Conservation (phyloP, 2,113 vertebrate genomes). For the Anser brachyrhynchus region DNA sequence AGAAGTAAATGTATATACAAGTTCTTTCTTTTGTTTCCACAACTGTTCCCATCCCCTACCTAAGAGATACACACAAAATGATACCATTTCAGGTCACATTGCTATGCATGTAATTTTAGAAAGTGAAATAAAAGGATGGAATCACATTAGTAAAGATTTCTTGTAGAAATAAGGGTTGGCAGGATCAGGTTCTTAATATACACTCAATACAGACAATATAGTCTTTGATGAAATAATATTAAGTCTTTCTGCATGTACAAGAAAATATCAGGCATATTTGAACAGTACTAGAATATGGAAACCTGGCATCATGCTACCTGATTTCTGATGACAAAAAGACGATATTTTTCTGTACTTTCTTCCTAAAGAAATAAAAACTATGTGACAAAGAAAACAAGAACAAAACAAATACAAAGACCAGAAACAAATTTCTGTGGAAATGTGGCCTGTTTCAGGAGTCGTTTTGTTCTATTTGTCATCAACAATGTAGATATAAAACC, state of each 20-base stretch:
- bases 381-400: not conserved
- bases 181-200: slow-evolving; percentile 27
- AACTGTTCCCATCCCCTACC: not conserved
- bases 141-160: slow-evolving; percentile 50
- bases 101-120: not conserved
- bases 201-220: not conserved
- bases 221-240: not conserved
- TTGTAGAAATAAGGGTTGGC: slow-evolving; percentile 7
- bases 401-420: not conserved
- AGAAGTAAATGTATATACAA: not conserved
- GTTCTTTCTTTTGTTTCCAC: not conserved
- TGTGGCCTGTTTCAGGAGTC: not conserved
- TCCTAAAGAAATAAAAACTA: not conserved
- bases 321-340: not conserved
- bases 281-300: not conserved
- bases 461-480: not conserved
- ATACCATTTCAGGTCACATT: not conserved
- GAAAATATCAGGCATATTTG: not conserved
- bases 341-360: not conserved
- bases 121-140: slow-evolving; percentile 42
- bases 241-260: not conserved
- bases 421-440: not conserved
- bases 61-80: not conserved
- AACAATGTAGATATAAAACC: not conserved
- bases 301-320: not conserved